These are phyloP conservation scores for Phania funesta DNA, from an alignment of 2,888 invertebrate genomes.

Conservation along the genomic window DNA sequence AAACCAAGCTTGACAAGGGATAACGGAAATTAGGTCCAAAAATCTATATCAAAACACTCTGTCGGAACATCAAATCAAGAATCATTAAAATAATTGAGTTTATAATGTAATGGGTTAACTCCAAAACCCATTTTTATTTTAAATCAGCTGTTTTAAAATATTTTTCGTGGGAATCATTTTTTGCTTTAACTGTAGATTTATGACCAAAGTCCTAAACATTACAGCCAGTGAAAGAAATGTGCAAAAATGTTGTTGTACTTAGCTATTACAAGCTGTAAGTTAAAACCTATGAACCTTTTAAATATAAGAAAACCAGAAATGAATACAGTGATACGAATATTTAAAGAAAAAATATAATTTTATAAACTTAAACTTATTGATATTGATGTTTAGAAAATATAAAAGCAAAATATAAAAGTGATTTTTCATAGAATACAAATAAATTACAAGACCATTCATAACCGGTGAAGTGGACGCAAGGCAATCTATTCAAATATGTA, in stretches of 20 bases:
- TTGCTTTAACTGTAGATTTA: background rate
- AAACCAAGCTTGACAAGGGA: too few relatives aligned
- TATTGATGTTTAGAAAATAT: conserved; percentile 8
- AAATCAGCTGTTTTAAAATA: background rate
- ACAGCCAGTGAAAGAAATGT: background rate
- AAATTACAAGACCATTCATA: conserved; percentile 52
- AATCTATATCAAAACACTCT: too few relatives aligned
- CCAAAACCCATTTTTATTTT: too few relatives aligned
- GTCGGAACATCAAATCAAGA: too few relatives aligned
- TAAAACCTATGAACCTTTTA: background rate
- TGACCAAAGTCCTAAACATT: conserved; percentile 1
- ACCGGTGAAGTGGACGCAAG: conserved; percentile 51
- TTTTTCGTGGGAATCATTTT: background rate
- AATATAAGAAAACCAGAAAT: background rate
- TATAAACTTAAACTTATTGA: background rate
- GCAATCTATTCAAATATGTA: conserved; percentile 12
- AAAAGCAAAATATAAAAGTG: conserved; percentile 33
- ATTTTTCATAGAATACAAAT: background rate
- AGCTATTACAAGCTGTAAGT: conserved; percentile 14
- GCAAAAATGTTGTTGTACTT: conserved; percentile 13
- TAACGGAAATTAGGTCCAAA: too few relatives aligned
- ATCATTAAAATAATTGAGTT: too few relatives aligned
- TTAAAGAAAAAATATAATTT: conserved; percentile 1
- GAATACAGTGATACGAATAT: conserved; percentile 39
- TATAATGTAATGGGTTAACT: too few relatives aligned